Percentiles rank a stretch among this genome's conserved stretches.
These are phyloP conservation scores for Aplocera efformata DNA, from an alignment of 2,888 invertebrate genomes.

Conservation along the genomic window DNA sequence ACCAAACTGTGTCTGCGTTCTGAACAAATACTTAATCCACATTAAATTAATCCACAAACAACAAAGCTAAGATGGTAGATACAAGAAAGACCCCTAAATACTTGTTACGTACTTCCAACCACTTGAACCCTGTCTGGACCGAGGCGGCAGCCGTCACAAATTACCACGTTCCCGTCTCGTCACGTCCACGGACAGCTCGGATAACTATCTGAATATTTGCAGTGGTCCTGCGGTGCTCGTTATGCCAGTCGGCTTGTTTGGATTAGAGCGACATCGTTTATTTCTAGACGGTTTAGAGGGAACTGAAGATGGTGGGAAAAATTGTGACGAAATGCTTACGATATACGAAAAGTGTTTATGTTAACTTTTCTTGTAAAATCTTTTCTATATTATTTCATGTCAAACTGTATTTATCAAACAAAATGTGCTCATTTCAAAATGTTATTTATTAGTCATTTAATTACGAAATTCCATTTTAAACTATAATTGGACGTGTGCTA, in stretches of 20 bases:
- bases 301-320: slow-evolving; percentile 10
- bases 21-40: too few species aligned
- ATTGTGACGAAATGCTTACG: slow-evolving; percentile 12
- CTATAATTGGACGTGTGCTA: too few species aligned
- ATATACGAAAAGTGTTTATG: too few species aligned
- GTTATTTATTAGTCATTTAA: too few species aligned
- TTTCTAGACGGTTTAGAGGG: slow-evolving; percentile 10
- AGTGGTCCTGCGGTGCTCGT: slow-evolving; percentile 15
- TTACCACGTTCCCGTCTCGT: slow-evolving; percentile 22
- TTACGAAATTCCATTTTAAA: too few species aligned
- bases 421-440: too few species aligned
- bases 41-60: too few species aligned
- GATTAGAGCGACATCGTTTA: slow-evolving; percentile 18
- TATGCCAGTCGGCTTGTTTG: slow-evolving; percentile 14
- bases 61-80: slow-evolving; percentile 12
- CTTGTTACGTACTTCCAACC: slow-evolving; percentile 11
- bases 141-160: slow-evolving; percentile 26
- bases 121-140: slow-evolving; percentile 17
- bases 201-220: slow-evolving; percentile 25
- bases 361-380: too few species aligned
- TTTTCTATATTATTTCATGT: too few species aligned
- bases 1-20: too few species aligned
- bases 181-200: slow-evolving; percentile 23
- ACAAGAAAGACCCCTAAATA: slow-evolving; percentile 6
- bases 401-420: too few species aligned